Evolutionary conservation across 2,888 invertebrate genomes (phyloP).

Genomic region (Diploptera punctata): DNA sequence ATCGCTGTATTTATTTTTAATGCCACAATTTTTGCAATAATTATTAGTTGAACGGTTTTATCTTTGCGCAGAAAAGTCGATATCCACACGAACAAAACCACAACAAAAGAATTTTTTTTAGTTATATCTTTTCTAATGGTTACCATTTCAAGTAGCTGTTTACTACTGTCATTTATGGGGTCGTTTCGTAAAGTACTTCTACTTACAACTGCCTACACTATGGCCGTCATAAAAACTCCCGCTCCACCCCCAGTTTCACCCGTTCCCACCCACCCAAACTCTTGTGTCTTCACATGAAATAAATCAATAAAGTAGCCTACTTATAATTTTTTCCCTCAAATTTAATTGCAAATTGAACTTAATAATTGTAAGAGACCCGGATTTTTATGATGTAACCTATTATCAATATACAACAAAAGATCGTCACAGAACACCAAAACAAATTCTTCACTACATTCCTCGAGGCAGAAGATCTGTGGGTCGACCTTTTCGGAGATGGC

Average conservation of each 20-base stretch:
- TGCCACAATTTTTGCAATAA: too few relatives aligned
- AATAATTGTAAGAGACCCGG: too few relatives aligned
- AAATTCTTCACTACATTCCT: too few relatives aligned
- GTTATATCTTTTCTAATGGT: slow-evolving; percentile 24
- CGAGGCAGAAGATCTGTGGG: too few relatives aligned
- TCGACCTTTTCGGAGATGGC: too few relatives aligned
- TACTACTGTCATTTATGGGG: slow-evolving; percentile 29
- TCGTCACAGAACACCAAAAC: too few relatives aligned
- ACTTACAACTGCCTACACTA: slow-evolving; percentile 29
- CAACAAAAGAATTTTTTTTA: slow-evolving; percentile 11
- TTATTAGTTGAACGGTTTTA: too few relatives aligned
- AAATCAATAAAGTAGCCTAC: neutral
- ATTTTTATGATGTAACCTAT: too few relatives aligned
- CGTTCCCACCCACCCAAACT: neutral
- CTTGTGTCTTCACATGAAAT: neutral
- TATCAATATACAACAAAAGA: too few relatives aligned
- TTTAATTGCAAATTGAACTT: too few relatives aligned
- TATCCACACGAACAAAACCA: slow-evolving; percentile 7
- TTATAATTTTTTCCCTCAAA: too few relatives aligned
- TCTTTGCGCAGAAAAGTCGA: neutral
- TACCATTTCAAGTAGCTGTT: slow-evolving; percentile 26
- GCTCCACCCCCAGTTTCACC: neutral
- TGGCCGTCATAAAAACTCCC: slow-evolving; percentile 24
- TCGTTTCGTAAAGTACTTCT: slow-evolving; percentile 28
- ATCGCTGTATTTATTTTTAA: too few relatives aligned